Conservation (phyloP, 2,113 vertebrate species). For the Capra hircus region DNA sequence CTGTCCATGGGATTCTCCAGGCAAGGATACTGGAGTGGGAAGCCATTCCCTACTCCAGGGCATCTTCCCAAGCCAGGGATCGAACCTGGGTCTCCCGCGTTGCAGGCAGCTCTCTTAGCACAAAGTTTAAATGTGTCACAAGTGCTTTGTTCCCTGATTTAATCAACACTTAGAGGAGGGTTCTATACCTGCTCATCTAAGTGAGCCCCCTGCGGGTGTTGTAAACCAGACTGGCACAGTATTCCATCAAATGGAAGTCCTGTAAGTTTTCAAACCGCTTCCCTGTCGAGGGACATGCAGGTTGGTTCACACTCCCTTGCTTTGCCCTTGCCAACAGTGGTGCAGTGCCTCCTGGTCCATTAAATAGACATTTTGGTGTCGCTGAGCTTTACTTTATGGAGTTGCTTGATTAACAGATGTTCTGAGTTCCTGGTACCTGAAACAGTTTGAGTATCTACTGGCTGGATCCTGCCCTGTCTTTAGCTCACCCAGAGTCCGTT, state of each 20-base stretch:
- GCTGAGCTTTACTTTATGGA: not conserved
- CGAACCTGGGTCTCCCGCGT: not conserved
- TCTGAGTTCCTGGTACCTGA: not conserved
- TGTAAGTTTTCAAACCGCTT: not conserved
- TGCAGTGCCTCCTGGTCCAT: not conserved
- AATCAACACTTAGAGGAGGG: not conserved
- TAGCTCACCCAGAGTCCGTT: not conserved
- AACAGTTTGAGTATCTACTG: not conserved
- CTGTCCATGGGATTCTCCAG: not conserved
- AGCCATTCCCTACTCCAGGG: not conserved
- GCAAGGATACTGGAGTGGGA: not conserved
- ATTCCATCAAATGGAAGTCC: not conserved
- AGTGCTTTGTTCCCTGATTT: not conserved
- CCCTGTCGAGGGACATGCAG: not conserved
- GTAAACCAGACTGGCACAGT: not conserved
- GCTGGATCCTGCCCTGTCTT: not conserved
- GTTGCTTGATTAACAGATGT: accelerated
- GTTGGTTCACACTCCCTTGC: not conserved
- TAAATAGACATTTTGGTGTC: not conserved
- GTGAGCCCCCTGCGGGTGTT: not conserved
- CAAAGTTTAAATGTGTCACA: no score
- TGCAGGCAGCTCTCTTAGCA: not conserved
- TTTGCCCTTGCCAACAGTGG: not conserved
- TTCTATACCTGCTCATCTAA: not conserved
- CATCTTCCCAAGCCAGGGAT: not conserved